A percentile compares a stretch with the other conserved stretches of the same genome.
Conservation (phyloP, 2,113 vertebrate species). For the Ailuropoda melanoleuca region DNA sequence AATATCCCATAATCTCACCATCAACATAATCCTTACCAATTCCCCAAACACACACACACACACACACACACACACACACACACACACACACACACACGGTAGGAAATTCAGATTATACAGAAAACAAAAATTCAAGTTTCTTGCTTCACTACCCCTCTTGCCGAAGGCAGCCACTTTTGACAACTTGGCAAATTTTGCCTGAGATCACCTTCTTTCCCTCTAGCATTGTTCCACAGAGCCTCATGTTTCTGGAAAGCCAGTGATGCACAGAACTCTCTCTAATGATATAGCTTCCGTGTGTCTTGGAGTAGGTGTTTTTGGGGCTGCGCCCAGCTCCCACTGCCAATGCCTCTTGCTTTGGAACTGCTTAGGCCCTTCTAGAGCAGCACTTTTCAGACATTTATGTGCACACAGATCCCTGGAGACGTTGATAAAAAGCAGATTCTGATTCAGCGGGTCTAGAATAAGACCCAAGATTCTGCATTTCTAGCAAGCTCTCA, state of each 20-base stretch:
- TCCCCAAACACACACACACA: background rate
- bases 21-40: slow-evolving; percentile 48
- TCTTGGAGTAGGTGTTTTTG: background rate
- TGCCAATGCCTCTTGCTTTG: background rate
- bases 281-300: background rate
- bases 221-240: background rate
- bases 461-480: background rate
- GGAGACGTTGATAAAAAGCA: background rate
- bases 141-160: background rate
- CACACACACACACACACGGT: background rate
- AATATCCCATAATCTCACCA: slow-evolving; percentile 45
- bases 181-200: background rate
- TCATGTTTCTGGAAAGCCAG: background rate
- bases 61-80: background rate
- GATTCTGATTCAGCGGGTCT: background rate
- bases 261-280: background rate
- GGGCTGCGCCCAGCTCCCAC: background rate
- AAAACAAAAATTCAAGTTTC: background rate
- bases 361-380: background rate
- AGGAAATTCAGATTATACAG: background rate
- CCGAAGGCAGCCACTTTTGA: background rate
- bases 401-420: background rate
- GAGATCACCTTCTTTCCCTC: background rate
- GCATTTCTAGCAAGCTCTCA: background rate
- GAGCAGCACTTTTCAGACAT: background rate